Percentiles rank a stretch among this genome's conserved stretches.
phyloP scores from a whole-genome alignment of 2,797 vertebrate genomes.

The Hemibagrus guttatus region DNA sequence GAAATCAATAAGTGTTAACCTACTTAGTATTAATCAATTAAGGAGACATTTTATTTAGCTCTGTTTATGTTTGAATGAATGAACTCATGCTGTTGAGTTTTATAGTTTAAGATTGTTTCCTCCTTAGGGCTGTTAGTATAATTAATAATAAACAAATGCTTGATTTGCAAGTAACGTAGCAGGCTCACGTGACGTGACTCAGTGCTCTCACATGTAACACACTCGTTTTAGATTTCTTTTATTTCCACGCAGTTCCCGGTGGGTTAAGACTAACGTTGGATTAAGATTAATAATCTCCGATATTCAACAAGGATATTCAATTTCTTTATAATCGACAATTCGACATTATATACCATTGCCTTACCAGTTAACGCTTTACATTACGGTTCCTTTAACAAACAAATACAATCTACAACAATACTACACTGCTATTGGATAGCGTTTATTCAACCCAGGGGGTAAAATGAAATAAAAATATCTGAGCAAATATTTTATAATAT shows the following conservation, averaged over 20 bases:
- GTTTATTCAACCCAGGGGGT: background rate
- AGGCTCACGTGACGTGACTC: background rate
- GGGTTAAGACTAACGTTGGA: background rate
- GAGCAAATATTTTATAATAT: background rate
- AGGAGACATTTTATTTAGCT: background rate
- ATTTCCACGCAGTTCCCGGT: background rate
- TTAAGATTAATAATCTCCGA: background rate
- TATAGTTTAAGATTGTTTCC: background rate
- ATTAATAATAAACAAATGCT: too few species aligned
- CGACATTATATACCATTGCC: background rate
- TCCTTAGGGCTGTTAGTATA: too few species aligned
- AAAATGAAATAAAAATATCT: background rate
- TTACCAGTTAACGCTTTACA: background rate
- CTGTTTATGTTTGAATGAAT: background rate
- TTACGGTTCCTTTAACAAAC: conserved; percentile 7
- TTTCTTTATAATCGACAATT: background rate
- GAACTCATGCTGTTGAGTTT: background rate
- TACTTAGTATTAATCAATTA: background rate
- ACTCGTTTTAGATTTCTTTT: background rate
- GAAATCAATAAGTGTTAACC: background rate
- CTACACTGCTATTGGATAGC: background rate
- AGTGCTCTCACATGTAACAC: background rate
- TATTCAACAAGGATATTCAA: background rate
- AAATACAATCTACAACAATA: background rate
- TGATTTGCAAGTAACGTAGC: background rate